Conservation (phyloP, 2,888 invertebrate genomes). For the Blastobasis adustella region DNA sequence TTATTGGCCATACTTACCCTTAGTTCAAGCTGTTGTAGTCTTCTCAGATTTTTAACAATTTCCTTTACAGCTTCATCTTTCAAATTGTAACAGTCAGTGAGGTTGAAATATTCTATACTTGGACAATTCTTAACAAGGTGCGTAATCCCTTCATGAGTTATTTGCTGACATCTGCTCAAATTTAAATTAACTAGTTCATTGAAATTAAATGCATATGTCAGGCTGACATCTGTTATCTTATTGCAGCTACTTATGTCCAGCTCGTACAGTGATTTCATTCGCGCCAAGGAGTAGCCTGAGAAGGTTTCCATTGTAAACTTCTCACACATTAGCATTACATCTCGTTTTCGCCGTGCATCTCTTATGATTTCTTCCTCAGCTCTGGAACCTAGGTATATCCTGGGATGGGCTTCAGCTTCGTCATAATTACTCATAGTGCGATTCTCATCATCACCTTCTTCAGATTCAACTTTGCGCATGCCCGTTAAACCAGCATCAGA, state of each 20-base stretch:
- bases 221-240: conserved; percentile 81
- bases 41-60: conserved; percentile 48
- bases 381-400: conserved; percentile 77
- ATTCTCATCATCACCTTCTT: conserved; percentile 37
- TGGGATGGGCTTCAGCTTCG: conserved; percentile 33
- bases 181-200: conserved; percentile 76
- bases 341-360: conserved; percentile 78
- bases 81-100: conserved; percentile 80
- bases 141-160: conserved; percentile 78
- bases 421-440: conserved; percentile 48
- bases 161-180: conserved; percentile 81
- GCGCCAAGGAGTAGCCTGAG: conserved; percentile 69
- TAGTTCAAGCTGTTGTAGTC: conserved; percentile 74
- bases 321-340: conserved; percentile 78
- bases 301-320: conserved; percentile 53
- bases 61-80: conserved; percentile 75
- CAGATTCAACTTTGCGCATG: conserved; percentile 66
- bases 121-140: conserved; percentile 79
- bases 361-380: conserved; percentile 81
- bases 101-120: conserved; percentile 79
- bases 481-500: conserved; percentile 83
- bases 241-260: conserved; percentile 81
- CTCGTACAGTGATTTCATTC: conserved; percentile 69
- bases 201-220: conserved; percentile 80
- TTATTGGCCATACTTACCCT: conserved; percentile 48